Evolutionary conservation across 1,140 invertebrate species (phyloP).

Genomic region (Rhynchophorus ferrugineus): DNA sequence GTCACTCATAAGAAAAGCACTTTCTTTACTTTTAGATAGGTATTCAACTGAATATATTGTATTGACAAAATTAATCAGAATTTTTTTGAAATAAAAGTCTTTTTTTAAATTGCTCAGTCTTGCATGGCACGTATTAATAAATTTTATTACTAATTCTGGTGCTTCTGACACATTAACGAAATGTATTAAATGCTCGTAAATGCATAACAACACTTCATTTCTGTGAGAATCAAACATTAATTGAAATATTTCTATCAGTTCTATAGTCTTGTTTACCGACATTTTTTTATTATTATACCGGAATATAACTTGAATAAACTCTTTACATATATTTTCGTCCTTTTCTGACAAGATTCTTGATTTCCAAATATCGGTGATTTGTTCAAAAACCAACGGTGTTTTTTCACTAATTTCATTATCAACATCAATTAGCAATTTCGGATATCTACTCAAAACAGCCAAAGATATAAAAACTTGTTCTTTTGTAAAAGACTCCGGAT

Average conservation of each 20-base stretch:
- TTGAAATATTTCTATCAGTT: background rate
- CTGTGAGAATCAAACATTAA: constrained; percentile 16
- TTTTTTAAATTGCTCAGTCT: constrained; percentile 6
- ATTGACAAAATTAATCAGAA: constrained; percentile 10
- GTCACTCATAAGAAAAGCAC: background rate
- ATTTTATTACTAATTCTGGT: constrained; percentile 5
- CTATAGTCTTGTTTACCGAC: background rate
- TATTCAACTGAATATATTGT: background rate
- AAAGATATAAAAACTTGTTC: constrained; percentile 2
- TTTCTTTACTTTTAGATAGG: background rate
- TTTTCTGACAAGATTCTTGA: background rate
- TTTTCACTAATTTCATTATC: background rate
- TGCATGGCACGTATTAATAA: background rate
- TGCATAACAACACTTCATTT: constrained; percentile 4
- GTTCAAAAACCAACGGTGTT: background rate
- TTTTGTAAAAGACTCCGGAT: background rate
- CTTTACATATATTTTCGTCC: constrained; percentile 1
- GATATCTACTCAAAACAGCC: background rate
- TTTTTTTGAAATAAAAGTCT: constrained; percentile 12
- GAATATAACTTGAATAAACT: constrained; percentile 2
- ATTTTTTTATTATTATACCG: background rate
- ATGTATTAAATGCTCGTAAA: background rate
- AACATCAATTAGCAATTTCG: background rate
- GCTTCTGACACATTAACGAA: background rate
- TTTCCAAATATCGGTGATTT: background rate